Conservation (phyloP, 2,797 vertebrate genomes). For the Melanotaenia nigrans region DNA sequence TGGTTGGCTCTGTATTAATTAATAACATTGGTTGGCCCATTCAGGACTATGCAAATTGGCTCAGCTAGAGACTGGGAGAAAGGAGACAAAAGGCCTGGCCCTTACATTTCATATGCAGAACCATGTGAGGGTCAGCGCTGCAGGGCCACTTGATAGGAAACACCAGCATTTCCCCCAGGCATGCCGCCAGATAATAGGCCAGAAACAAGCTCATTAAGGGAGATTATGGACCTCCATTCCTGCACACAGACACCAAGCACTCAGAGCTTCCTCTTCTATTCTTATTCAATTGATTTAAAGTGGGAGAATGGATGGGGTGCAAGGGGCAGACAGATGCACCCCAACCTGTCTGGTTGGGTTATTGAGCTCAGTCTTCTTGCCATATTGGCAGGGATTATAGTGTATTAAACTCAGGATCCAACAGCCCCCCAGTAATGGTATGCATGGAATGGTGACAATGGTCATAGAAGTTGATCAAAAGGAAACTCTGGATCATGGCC, state of each 20-base stretch:
- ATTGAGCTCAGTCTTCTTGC: slow-evolving; percentile 67
- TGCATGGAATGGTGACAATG: slow-evolving; percentile 70
- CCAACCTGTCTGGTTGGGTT: slow-evolving; percentile 69
- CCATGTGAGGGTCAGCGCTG: slow-evolving; percentile 79
- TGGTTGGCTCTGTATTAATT: slow-evolving; percentile 84
- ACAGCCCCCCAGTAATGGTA: slow-evolving; percentile 66
- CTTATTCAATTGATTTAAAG: slow-evolving; percentile 78
- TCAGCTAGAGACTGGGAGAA: slow-evolving; percentile 77
- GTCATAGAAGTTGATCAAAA: slow-evolving; percentile 66
- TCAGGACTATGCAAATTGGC: slow-evolving; percentile 84
- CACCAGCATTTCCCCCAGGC: slow-evolving; percentile 76
- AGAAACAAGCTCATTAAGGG: slow-evolving; percentile 86
- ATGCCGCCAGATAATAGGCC: slow-evolving; percentile 75
- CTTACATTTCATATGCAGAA: slow-evolving; percentile 85
- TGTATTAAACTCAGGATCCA: slow-evolving; percentile 45
- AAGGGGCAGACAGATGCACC: slow-evolving; percentile 75
- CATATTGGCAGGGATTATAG: slow-evolving; percentile 74
- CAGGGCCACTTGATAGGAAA: slow-evolving; percentile 80
- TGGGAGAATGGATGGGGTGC: slow-evolving; percentile 73
- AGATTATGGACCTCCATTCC: slow-evolving; percentile 82
- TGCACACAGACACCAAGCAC: slow-evolving; percentile 76
- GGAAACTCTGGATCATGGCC: slow-evolving; percentile 61
- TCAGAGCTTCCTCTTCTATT: slow-evolving; percentile 76
- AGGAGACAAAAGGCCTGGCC: slow-evolving; percentile 79
- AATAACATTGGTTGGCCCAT: slow-evolving; percentile 82